Conservation (phyloP, 2,797 vertebrate species). For the Agapornis canus region DNA sequence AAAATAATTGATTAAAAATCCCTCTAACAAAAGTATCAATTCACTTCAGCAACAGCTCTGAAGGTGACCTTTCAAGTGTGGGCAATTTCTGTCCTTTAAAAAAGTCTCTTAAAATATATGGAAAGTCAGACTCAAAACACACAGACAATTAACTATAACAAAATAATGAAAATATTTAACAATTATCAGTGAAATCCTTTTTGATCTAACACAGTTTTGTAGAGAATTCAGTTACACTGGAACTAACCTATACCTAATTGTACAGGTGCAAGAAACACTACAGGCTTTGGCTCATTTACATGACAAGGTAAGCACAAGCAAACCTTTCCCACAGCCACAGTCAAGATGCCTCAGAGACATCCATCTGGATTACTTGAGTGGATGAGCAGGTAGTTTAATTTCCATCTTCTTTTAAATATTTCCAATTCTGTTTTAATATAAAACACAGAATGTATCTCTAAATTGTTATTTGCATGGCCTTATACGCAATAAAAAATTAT, state of each 20-base stretch:
- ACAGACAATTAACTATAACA: constrained; percentile 4
- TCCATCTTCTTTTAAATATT: neutral
- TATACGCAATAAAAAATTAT: neutral
- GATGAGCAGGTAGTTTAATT: neutral
- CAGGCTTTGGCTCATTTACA: neutral
- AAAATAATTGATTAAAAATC: neutral
- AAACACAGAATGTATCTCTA: neutral
- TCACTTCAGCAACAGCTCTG: neutral
- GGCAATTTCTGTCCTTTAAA: neutral
- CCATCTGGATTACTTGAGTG: neutral
- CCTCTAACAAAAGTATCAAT: neutral
- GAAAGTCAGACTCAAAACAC: constrained; percentile 9
- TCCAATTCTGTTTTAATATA: neutral
- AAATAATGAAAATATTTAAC: constrained; percentile 32
- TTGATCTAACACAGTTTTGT: neutral
- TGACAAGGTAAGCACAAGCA: neutral
- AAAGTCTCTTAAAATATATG: neutral
- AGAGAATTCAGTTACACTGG: neutral
- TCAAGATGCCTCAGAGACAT: neutral
- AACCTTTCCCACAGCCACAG: neutral
- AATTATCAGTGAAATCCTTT: neutral
- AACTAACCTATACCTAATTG: neutral
- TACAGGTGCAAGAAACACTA: neutral
- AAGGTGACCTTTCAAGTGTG: neutral
- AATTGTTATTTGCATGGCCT: neutral